Evolutionary conservation across 2,888 invertebrate species (phyloP), one percentile per base, ranked within the genome.

Genomic region (Lypha dubia): DNA sequence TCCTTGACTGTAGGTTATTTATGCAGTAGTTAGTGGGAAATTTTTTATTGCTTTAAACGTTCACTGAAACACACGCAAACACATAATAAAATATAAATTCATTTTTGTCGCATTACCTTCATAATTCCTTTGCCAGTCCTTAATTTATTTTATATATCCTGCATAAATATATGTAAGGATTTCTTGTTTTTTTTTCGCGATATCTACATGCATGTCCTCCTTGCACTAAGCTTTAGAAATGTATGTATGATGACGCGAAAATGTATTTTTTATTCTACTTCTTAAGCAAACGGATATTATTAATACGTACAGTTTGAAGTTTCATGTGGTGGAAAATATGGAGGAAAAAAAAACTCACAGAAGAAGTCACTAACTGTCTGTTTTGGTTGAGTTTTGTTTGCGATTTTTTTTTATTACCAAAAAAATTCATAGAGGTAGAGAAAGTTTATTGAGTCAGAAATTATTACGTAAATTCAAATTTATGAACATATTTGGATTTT

Each of bases 71-170:
- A 60, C 13, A 73, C 46, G 53, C 49, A 75, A 41, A 56, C 44
- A 79, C 73, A 70, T 62, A 65, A 80, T 71, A 73, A 88, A 87
- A 88, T 87, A 89, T 63, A 79, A 56, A 56, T 73, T 79, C 79
- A 79, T 90, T 90, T 91, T 90, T 90, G 90, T 90, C 90, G 90
- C 90, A 91, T 90, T 89, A 90, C 89, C 90, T 90, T 90, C 87
- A 87, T 83, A 87, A 88, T 85, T 84, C 79, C 86, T 79, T 51
- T 79, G 62, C 79, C 79, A 88, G 88, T 89, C 90, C 89, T 88
- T 89, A 90, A 89, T 89, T 89, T 90, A 87, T 89, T 90, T 90
- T 90, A 88, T 89, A 90, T 89, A 82, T 84, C 84, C 76, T 84
- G 62, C 60, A 70, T 56, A 32, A 46, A 79, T 38, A 41, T 58